Conservation (phyloP, 2,888 invertebrate genomes). For the Luperina nickerlii region DNA sequence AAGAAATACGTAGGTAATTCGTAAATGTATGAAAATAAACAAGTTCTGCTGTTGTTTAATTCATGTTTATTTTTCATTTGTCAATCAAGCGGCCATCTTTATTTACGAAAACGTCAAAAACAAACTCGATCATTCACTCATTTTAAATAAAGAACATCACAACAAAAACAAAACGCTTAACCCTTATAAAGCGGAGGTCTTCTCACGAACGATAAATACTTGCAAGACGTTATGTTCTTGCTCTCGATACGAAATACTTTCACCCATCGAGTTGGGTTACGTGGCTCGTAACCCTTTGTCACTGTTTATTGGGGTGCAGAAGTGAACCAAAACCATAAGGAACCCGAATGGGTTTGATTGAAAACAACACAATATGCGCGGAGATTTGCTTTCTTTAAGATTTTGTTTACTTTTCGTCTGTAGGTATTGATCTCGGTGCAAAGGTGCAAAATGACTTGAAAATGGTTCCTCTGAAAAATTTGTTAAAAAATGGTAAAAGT, state of each 20-base stretch:
- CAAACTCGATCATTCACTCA: background rate
- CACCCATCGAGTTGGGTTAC: slow-evolving; percentile 70
- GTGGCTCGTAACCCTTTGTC: slow-evolving; percentile 78
- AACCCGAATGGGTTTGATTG: slow-evolving; percentile 72
- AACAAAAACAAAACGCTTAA: slow-evolving; percentile 34
- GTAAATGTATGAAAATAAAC: background rate
- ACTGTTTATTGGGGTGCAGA: slow-evolving; percentile 76
- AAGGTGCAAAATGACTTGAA: background rate
- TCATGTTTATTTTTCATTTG: background rate
- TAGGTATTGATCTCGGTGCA: background rate
- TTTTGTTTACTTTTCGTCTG: slow-evolving; percentile 19
- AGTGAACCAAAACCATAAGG: slow-evolving; percentile 72
- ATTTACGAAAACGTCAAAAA: slow-evolving; percentile 13
- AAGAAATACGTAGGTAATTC: background rate
- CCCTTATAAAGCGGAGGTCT: slow-evolving; percentile 34
- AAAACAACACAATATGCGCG: slow-evolving; percentile 67
- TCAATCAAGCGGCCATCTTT: background rate
- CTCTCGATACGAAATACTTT: slow-evolving; percentile 65
- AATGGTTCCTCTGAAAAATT: background rate
- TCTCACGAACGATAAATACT: slow-evolving; percentile 61
- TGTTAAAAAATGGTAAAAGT: background rate
- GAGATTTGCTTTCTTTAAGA: slow-evolving; percentile 19
- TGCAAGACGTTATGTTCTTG: slow-evolving; percentile 39
- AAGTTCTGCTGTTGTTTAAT: background rate
- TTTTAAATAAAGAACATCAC: slow-evolving; percentile 1